phyloP scores from a whole-genome alignment of 2,797 vertebrate genomes.

The Limosa lapponica region DNA sequence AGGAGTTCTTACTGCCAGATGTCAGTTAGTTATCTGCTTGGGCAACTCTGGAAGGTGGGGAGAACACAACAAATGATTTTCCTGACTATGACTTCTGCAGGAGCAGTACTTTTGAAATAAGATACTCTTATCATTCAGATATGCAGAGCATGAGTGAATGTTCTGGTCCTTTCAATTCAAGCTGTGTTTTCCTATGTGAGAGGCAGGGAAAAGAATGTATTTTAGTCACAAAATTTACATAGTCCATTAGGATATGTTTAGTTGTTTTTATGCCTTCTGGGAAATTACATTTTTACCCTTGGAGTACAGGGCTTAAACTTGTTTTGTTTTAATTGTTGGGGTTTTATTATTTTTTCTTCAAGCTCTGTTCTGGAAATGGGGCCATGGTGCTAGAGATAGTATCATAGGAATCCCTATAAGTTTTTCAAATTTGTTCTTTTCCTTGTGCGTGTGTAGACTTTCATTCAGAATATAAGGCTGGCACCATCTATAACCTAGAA shows the following conservation, averaged over 20 bases:
- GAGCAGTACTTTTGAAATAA: neutral
- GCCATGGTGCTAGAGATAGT: neutral
- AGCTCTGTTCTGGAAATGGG: neutral
- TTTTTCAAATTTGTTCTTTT: neutral
- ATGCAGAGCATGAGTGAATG: neutral
- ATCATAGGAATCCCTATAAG: neutral
- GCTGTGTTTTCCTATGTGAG: neutral
- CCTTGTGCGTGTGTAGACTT: neutral
- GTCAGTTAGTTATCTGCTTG: neutral
- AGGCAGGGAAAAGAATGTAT: neutral
- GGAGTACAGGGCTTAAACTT: neutral
- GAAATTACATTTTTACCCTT: neutral
- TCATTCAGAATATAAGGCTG: neutral
- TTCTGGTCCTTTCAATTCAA: neutral
- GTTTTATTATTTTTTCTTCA: neutral
- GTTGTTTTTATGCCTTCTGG: neutral
- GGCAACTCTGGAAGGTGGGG: neutral
- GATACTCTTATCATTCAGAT: neutral
- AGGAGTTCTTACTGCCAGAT: neutral
- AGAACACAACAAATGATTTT: neutral
- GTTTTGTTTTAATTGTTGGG: neutral
- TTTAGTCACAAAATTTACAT: neutral
- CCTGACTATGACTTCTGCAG: neutral
- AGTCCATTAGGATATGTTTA: neutral
- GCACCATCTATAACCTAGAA: neutral